Evolutionary conservation across 1,140 invertebrate genomes (phyloP), one percentile per base, ranked within the genome.

Genomic region (Saccostrea glomerata): DNA sequence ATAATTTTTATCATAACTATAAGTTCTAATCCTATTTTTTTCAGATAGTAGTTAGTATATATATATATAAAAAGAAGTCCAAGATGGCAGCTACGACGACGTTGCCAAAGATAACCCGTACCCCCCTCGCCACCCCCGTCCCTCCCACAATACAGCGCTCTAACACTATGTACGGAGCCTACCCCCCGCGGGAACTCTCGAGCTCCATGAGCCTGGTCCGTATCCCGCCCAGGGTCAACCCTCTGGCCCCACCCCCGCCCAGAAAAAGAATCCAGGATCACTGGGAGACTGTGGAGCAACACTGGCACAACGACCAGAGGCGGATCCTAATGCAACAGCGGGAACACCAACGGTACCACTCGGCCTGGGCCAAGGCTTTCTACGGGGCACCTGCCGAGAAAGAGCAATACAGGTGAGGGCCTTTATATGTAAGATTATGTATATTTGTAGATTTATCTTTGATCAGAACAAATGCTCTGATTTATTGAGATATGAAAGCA

Each of bases 351-450:
- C 88, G 94, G 54, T 94, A 94, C 86, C 94, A 95, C 87, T 92
- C 92, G n/a, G 93, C 94, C 13, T 94, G 94, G 94, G 88, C 92
- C 12, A 94, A 93, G 87, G 90, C 93, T 17, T 95, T 93, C 87
- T 95, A 95, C 88, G 94, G 94, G 1, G 90, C 92, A 66, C 91
- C 93, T 20, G 94, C 94, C n/a, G 94, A 95, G 84, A 92, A 93
- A 88, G 94, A 95, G 86, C 89, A 92, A 25, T 94, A 95, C 86
- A 94, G 93, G 94, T 95, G 86, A 88, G 89, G 89, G 25, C 2
- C 12, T 13, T 13, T 30, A 47, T 47, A 13, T 13, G 17, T 60
- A 17, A 56, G 6, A 56, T 13, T 56, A 60, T 11, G 2, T 13
- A 60, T 60, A 60, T 13, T 36, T 1, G 30, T 2, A 36, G 0